Evolutionary conservation across 2,113 vertebrate genomes (phyloP).

Genomic region (Hippocampus mohnikei): DNA sequence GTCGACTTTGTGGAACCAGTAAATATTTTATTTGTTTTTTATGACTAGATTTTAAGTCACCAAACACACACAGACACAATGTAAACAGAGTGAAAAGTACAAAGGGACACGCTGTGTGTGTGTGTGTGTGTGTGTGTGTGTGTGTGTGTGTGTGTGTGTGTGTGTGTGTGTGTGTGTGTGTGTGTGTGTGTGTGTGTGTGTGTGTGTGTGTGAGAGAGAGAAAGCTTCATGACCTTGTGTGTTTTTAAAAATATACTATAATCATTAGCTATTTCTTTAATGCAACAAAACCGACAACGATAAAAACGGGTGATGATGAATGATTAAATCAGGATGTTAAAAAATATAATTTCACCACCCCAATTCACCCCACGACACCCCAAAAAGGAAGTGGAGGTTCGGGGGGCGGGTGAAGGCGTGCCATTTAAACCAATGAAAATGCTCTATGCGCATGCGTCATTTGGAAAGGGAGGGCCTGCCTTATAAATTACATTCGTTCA

Average conservation of each 20-base stretch:
- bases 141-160: background rate
- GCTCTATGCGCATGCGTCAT: background rate
- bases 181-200: background rate
- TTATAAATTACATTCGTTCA: background rate
- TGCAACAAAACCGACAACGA: background rate
- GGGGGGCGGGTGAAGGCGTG: background rate
- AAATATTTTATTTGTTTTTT: background rate
- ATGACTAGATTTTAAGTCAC: background rate
- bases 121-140: background rate
- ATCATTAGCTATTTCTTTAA: background rate
- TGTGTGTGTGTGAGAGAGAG: background rate
- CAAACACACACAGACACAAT: background rate
- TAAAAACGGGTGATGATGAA: background rate
- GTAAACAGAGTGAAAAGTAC: background rate
- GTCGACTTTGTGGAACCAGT: conserved; percentile 6
- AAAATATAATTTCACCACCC: background rate
- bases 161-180: background rate
- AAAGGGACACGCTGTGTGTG: background rate
- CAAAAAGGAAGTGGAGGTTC: background rate
- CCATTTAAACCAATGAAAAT: background rate
- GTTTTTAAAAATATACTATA: background rate
- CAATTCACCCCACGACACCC: no score
- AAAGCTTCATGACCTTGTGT: background rate
- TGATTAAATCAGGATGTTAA: background rate
- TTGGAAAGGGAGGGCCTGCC: background rate